Evolutionary conservation across 2,797 vertebrate species (phyloP).

Genomic region (Sebastes wilsoni): DNA sequence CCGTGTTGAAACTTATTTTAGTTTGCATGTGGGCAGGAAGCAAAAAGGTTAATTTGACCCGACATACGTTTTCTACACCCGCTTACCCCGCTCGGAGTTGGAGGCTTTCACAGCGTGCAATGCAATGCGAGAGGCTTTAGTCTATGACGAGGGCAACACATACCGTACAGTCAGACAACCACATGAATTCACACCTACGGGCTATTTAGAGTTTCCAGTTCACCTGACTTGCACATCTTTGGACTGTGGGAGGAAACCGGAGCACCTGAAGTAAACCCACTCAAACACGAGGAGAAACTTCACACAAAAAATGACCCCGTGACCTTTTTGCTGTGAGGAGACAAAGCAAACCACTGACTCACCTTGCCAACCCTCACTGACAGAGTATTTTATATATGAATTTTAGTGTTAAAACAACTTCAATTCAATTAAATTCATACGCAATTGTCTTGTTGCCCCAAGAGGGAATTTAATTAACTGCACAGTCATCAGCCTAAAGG

Average conservation of each 20-base stretch:
- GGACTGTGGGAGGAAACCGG: not conserved
- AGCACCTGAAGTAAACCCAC: not conserved
- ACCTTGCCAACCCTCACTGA: not conserved
- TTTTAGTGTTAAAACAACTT: not conserved
- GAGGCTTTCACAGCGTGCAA: not conserved
- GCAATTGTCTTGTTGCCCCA: not conserved
- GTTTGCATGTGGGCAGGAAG: not conserved
- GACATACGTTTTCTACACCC: not conserved
- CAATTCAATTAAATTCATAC: not conserved
- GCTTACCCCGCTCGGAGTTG: not conserved
- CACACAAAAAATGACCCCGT: not conserved
- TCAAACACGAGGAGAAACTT: not conserved
- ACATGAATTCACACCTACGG: not conserved
- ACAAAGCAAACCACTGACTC: not conserved
- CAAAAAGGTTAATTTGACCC: not conserved
- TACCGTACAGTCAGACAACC: not conserved
- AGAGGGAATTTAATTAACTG: not conserved
- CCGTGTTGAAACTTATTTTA: not conserved
- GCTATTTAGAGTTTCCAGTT: constrained; percentile 7
- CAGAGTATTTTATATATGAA: not conserved
- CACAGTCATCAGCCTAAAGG: not conserved
- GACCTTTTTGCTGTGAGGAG: not conserved
- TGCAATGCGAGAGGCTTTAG: not conserved
- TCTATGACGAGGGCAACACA: not conserved
- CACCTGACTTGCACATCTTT: not conserved